Evolutionary conservation across 1,140 invertebrate genomes (phyloP).

Genomic region (Formica selysi): DNA sequence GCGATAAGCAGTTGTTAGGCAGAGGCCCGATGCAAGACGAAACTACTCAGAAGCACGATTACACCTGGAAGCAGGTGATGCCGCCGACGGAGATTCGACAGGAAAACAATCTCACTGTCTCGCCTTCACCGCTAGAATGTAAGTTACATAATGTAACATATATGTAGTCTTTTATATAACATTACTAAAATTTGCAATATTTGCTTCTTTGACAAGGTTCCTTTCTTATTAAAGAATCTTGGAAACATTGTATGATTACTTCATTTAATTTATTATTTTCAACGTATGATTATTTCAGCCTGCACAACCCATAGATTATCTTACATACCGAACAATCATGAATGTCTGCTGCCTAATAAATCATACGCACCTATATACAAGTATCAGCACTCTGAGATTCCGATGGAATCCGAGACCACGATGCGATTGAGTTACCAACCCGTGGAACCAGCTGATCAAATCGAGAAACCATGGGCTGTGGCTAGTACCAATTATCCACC

Average conservation of each 20-base stretch:
- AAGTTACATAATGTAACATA: constrained; percentile 49
- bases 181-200: constrained; percentile 10
- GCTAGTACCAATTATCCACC: constrained; percentile 73
- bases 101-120: constrained; percentile 72
- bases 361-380: constrained; percentile 77
- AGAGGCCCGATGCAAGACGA: constrained; percentile 90
- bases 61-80: constrained; percentile 80
- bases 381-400: constrained; percentile 85
- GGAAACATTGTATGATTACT: not conserved
- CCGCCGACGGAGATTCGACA: constrained; percentile 59
- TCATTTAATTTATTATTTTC: not conserved
- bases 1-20: constrained; percentile 79
- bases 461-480: constrained; percentile 75
- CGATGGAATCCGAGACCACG: constrained; percentile 86
- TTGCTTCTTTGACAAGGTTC: not conserved
- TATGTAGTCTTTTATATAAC: not conserved
- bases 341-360: constrained; percentile 69
- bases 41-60: constrained; percentile 91
- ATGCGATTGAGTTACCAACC: constrained; percentile 83
- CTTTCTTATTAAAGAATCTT: not conserved
- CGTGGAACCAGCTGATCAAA: constrained; percentile 64
- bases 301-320: constrained; percentile 83
- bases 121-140: constrained; percentile 78
- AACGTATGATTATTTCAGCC: constrained; percentile 69
- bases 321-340: constrained; percentile 76